These are phyloP conservation scores for Penaeus vannamei DNA, from an alignment of 1,140 invertebrate species.

Conservation along the genomic window DNA sequence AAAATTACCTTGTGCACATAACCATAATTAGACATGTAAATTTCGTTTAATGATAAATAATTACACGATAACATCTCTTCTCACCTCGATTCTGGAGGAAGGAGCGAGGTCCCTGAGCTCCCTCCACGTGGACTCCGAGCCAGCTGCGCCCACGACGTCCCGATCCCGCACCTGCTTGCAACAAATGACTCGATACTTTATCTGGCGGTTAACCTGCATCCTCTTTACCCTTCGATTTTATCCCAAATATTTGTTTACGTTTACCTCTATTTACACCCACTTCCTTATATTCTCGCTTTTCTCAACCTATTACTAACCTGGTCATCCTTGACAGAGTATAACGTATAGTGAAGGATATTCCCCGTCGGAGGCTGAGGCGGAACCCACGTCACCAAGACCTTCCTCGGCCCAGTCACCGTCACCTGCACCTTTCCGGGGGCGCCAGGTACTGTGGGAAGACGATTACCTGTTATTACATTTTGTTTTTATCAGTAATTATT, in stretches of 20 bases:
- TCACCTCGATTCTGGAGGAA: constrained; percentile 50
- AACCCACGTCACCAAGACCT: constrained; percentile 60
- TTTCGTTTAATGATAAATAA: background rate
- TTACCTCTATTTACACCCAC: background rate
- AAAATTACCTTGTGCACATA: background rate
- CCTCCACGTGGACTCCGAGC: constrained; percentile 59
- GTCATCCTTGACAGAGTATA: constrained; percentile 60
- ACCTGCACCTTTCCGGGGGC: constrained; percentile 46
- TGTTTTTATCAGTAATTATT: no score
- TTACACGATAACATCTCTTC: background rate
- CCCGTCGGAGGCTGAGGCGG: constrained; percentile 48
- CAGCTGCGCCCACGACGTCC: constrained; percentile 60
- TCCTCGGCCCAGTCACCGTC: constrained; percentile 57
- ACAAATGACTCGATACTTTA: background rate
- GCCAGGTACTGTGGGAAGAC: constrained; percentile 45
- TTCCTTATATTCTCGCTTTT: no score
- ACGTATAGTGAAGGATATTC: constrained; percentile 62
- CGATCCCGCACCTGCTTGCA: constrained; percentile 46
- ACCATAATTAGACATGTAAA: background rate
- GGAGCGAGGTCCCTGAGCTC: constrained; percentile 59
- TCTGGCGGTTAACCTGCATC: background rate
- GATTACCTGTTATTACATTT: background rate
- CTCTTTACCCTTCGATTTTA: background rate
- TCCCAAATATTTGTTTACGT: background rate
- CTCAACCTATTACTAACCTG: constrained; percentile 34